Evolutionary conservation across 2,113 vertebrate species (phyloP).

Genomic region (Pteruthius melanotis): DNA sequence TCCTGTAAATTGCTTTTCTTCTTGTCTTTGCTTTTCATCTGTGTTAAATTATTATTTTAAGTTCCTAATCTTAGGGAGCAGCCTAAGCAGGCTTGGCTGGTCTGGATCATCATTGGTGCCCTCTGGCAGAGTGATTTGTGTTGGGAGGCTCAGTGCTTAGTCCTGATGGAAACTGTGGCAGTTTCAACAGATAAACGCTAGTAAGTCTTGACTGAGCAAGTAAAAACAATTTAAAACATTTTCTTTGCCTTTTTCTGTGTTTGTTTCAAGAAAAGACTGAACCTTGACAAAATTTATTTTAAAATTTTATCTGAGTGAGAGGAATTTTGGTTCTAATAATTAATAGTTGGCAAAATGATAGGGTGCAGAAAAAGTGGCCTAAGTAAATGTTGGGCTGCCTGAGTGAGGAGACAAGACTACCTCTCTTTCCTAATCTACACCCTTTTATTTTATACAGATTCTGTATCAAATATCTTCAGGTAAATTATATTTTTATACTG

Average conservation of each 20-base stretch:
- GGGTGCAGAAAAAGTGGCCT: neutral
- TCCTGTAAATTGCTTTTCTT: neutral
- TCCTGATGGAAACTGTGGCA: neutral
- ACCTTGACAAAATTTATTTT: neutral
- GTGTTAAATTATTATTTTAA: neutral
- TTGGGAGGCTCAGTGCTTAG: neutral
- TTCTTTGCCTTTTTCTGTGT: rapidly evolving
- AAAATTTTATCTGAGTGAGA: neutral
- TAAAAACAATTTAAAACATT: neutral
- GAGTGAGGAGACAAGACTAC: neutral
- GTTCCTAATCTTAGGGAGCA: neutral
- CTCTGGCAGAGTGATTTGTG: neutral
- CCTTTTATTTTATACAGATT: neutral
- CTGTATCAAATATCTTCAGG: neutral
- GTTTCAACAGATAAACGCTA: neutral
- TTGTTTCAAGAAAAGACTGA: neutral
- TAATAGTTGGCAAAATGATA: neutral
- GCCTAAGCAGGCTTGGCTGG: neutral
- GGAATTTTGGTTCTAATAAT: neutral
- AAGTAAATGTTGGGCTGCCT: neutral
- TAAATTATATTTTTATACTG: neutral
- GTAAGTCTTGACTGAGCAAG: neutral
- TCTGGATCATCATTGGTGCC: neutral
- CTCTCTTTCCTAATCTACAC: neutral
- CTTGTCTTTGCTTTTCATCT: neutral